Conservation (phyloP, 2,113 vertebrate species). For the Opisthocomus hoazin region DNA sequence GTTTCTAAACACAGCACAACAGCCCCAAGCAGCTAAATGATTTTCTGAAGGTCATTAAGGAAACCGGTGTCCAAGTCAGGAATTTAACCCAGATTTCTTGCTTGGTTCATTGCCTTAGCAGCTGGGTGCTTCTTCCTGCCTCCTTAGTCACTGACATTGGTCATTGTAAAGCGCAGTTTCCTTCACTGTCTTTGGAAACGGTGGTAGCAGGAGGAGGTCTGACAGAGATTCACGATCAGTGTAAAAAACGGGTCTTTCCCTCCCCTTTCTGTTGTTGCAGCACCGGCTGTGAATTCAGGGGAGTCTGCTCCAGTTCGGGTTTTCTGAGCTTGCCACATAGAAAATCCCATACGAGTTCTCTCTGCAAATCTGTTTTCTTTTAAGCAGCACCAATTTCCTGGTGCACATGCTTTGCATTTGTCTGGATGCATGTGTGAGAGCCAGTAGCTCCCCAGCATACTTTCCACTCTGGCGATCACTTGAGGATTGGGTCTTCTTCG, state of each 20-base stretch:
- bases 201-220: neutral
- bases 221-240: neutral
- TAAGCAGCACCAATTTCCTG: neutral
- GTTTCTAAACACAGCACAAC: neutral
- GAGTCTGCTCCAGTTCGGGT: neutral
- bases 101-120: neutral
- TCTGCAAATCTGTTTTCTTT: neutral
- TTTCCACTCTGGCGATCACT: neutral
- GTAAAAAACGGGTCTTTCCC: neutral
- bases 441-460: neutral
- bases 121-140: neutral
- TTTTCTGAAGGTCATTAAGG: neutral
- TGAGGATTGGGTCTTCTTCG: slow-evolving; percentile 21
- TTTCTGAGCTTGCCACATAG: neutral
- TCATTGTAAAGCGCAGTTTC: neutral
- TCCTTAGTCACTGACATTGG: neutral
- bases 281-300: neutral
- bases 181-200: neutral
- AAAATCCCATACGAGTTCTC: neutral
- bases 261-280: neutral
- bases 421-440: neutral
- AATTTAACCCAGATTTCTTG: neutral
- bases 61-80: neutral
- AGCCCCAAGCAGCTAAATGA: neutral
- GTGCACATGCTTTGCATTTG: neutral